Evolutionary conservation across 2,888 invertebrate genomes (phyloP).

Genomic region (Acanthosepion pharaonis): DNA sequence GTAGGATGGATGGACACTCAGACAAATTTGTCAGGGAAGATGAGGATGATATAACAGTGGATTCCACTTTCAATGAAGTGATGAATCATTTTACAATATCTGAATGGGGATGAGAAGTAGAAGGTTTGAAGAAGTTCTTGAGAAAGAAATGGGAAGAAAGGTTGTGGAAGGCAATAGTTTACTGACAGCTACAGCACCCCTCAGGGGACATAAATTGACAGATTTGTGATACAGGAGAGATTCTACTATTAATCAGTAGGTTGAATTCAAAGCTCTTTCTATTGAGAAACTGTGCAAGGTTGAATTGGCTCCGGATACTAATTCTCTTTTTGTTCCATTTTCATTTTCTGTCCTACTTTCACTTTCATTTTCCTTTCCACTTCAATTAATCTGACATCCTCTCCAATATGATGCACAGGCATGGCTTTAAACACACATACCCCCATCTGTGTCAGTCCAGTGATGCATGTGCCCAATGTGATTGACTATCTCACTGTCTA

Average conservation of each 20-base stretch:
- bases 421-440: neutral
- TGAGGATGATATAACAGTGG: neutral
- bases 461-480: neutral
- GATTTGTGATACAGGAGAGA: constrained; percentile 20
- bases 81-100: neutral
- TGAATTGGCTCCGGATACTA: neutral
- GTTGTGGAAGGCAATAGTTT: neutral
- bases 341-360: neutral
- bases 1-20: neutral
- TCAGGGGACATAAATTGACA: neutral
- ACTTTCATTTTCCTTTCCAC: neutral
- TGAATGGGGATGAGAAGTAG: neutral
- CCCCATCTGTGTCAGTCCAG: neutral
- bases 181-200: neutral
- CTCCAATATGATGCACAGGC: neutral
- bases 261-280: constrained; percentile 15
- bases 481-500: neutral
- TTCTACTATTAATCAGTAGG: constrained; percentile 10
- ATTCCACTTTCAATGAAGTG: constrained; percentile 17
- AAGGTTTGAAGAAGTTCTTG: neutral
- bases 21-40: neutral
- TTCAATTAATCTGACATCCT: neutral
- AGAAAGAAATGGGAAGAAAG: neutral
- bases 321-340: neutral
- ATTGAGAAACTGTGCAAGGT: neutral